Evolutionary conservation across 2,797 vertebrate species (phyloP).

Genomic region (Tolypeutes matacus): DNA sequence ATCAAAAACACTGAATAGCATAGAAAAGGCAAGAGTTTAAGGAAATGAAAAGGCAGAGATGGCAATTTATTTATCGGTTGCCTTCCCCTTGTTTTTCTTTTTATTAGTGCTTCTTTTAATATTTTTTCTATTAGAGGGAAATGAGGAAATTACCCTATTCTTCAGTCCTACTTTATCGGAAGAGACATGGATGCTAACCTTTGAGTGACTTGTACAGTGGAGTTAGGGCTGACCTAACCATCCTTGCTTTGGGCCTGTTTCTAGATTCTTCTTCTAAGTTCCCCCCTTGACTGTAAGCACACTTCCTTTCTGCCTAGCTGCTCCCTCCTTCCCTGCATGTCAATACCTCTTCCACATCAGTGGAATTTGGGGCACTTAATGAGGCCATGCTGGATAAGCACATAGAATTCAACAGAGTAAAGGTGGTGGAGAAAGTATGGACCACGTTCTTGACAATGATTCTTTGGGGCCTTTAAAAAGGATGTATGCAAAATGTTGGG

Average conservation of each 20-base stretch:
- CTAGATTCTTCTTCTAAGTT: neutral
- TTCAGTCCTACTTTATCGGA: neutral
- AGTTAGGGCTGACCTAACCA: neutral
- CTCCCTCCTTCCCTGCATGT: neutral
- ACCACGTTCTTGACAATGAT: neutral
- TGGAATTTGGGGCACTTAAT: neutral
- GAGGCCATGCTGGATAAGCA: neutral
- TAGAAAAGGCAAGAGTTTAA: conserved; percentile 35
- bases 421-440: neutral
- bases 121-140: conserved; percentile 40
- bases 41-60: conserved; percentile 16
- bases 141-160: neutral
- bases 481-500: neutral
- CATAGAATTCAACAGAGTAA: neutral
- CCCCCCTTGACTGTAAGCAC: neutral
- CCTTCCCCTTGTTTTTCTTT: conserved; percentile 24
- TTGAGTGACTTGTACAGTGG: neutral
- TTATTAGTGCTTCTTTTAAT: neutral
- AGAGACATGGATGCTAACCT: neutral
- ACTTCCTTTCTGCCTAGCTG: neutral
- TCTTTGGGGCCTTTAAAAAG: neutral
- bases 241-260: neutral
- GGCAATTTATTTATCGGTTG: neutral
- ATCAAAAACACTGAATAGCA: conserved; percentile 33
- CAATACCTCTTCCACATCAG: neutral